Percentiles rank a stretch among this genome's conserved stretches.
phyloP scores from a whole-genome alignment of 2,113 vertebrate species.

The Clarias batrachus region DNA sequence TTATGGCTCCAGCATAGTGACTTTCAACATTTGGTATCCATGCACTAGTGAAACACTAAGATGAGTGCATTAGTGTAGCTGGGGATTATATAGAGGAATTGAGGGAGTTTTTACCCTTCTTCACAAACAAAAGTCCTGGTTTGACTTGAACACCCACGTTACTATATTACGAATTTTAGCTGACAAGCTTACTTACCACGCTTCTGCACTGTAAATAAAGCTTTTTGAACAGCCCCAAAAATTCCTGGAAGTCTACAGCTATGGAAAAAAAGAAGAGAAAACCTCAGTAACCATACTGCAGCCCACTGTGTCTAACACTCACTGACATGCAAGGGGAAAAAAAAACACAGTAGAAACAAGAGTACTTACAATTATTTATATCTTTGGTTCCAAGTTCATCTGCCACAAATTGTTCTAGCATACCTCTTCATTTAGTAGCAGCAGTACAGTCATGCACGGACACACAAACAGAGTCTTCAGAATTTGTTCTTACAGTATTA shows the following conservation, averaged over 20 bases:
- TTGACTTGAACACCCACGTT: neutral
- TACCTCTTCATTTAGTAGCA: constrained; percentile 56
- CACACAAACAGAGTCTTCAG: neutral
- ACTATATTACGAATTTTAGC: neutral
- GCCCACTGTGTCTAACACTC: neutral
- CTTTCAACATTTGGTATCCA: too few relatives aligned
- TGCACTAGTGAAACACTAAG: too few relatives aligned
- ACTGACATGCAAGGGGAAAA: neutral
- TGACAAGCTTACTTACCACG: constrained; percentile 63
- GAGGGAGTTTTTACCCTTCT: neutral
- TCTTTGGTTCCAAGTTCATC: constrained; percentile 67
- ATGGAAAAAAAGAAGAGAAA: neutral
- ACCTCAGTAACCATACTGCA: neutral
- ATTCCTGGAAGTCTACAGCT: constrained; percentile 69
- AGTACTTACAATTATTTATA: constrained; percentile 56
- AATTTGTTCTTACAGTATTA: neutral
- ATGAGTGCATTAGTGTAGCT: too few relatives aligned
- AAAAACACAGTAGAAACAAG: neutral
- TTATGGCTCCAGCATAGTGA: too few relatives aligned
- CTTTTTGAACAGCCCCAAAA: constrained; percentile 63
- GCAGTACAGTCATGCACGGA: neutral
- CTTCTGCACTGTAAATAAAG: constrained; percentile 68
- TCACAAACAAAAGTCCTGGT: too few relatives aligned
- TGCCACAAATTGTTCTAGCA: constrained; percentile 67
- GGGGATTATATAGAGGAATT: too few relatives aligned